Percentiles rank a stretch among this genome's conserved stretches.
Conservation (phyloP, 2,797 vertebrate species). For the Pitangus sulphuratus region DNA sequence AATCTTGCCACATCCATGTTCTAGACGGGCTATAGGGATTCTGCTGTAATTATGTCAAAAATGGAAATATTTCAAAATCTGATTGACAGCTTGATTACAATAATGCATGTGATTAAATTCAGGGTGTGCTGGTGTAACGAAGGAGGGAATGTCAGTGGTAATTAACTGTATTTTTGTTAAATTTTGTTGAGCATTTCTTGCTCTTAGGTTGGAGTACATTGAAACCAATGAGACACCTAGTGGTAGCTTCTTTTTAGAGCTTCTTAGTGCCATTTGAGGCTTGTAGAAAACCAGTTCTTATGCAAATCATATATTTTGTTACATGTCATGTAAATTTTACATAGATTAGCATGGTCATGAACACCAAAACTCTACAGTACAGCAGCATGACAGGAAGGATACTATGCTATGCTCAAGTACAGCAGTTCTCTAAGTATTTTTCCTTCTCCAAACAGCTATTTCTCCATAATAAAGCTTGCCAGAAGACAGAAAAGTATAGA, state of each 20-base stretch:
- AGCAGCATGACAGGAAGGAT: background rate
- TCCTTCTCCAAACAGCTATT: background rate
- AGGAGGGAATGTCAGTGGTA: conserved; percentile 68
- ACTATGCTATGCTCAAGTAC: background rate
- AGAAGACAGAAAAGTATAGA: background rate
- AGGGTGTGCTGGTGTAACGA: conserved; percentile 60
- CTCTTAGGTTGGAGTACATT: background rate
- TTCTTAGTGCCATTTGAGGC: background rate
- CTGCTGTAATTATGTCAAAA: conserved; percentile 78
- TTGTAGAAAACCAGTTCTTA: background rate
- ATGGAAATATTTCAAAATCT: conserved; percentile 74
- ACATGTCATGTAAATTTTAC: background rate
- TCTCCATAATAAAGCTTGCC: background rate
- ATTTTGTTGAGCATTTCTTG: conserved; percentile 70
- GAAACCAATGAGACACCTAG: conserved; percentile 64
- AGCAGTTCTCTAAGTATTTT: background rate
- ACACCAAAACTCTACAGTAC: background rate
- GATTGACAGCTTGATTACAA: conserved; percentile 80
- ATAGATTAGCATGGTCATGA: background rate
- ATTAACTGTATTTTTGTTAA: conserved; percentile 75
- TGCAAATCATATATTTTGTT: background rate
- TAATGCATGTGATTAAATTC: conserved; percentile 76
- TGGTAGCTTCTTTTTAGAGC: background rate
- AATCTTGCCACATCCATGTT: conserved; percentile 69
- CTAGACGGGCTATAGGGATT: conserved; percentile 68